Evolutionary conservation across 2,113 vertebrate species (phyloP).

Genomic region (Otis tarda): DNA sequence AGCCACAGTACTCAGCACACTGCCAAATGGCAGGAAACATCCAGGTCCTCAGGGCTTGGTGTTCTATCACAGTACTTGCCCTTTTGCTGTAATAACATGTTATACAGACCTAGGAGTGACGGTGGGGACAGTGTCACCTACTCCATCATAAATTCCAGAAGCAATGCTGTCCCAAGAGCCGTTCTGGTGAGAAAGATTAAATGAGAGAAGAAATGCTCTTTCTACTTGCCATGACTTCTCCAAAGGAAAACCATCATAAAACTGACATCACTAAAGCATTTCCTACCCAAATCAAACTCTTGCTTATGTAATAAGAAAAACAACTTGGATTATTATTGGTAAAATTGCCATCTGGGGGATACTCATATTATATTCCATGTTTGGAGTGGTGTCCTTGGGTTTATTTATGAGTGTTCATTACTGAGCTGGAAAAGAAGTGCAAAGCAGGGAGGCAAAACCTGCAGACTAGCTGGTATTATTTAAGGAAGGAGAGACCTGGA

Average conservation of each 20-base stretch:
- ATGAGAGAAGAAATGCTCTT: neutral
- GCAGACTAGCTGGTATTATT: neutral
- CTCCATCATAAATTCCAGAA: neutral
- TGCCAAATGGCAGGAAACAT: neutral
- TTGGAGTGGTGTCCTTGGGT: neutral
- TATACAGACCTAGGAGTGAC: neutral
- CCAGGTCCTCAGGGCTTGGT: neutral
- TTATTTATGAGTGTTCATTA: neutral
- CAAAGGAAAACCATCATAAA: neutral
- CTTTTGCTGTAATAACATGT: neutral
- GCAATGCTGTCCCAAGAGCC: neutral
- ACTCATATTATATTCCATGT: neutral
- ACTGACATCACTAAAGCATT: neutral
- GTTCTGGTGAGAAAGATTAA: neutral
- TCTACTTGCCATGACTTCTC: neutral
- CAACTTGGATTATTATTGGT: neutral
- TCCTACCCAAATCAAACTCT: neutral
- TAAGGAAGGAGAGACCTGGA: constrained; percentile 12
- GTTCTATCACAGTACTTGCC: neutral
- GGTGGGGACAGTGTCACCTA: neutral
- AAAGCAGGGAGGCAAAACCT: neutral
- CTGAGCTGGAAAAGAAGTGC: neutral
- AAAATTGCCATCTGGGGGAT: neutral
- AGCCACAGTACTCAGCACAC: neutral
- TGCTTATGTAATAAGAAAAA: neutral